Percentiles rank a stretch among this genome's conserved stretches.
phyloP scores from a whole-genome alignment of 2,888 invertebrate species.

The Cinara cedri region DNA sequence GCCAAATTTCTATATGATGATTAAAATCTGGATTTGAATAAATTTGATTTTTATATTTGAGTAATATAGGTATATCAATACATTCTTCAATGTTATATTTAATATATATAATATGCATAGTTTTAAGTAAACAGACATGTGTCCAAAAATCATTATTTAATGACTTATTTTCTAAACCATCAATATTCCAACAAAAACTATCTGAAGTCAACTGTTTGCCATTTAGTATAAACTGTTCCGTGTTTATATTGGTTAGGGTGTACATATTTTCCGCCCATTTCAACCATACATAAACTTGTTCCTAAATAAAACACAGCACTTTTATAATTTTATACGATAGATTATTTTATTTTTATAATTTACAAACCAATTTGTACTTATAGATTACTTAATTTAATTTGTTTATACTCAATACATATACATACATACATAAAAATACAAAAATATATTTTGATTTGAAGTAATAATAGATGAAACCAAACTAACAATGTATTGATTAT shows the following conservation, averaged over 20 bases:
- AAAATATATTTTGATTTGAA: no score
- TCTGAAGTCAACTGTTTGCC: slow-evolving; percentile 40
- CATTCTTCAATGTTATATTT: slow-evolving; percentile 26
- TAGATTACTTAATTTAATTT: no score
- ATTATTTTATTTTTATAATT: slow-evolving; percentile 8
- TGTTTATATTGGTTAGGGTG: slow-evolving; percentile 27
- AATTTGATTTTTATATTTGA: slow-evolving; percentile 29
- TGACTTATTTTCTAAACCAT: slow-evolving; percentile 25
- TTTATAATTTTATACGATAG: background rate
- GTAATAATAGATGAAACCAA: no score
- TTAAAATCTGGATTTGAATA: slow-evolving; percentile 18
- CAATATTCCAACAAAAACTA: slow-evolving; percentile 41
- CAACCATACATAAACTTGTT: slow-evolving; percentile 34
- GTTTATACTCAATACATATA: no score
- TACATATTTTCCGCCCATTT: slow-evolving; percentile 38
- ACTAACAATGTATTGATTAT: no score
- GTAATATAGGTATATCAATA: slow-evolving; percentile 21
- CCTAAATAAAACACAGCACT: slow-evolving; percentile 10
- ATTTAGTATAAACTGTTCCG: background rate
- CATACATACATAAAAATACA: no score
- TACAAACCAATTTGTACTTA: no score
- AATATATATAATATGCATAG: slow-evolving; percentile 30
- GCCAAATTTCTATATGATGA: slow-evolving; percentile 37
- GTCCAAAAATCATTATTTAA: slow-evolving; percentile 50
- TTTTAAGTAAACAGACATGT: slow-evolving; percentile 37